These are phyloP conservation scores for Numenius phaeopus DNA, from an alignment of 2,797 vertebrate genomes.

Conservation along the genomic window DNA sequence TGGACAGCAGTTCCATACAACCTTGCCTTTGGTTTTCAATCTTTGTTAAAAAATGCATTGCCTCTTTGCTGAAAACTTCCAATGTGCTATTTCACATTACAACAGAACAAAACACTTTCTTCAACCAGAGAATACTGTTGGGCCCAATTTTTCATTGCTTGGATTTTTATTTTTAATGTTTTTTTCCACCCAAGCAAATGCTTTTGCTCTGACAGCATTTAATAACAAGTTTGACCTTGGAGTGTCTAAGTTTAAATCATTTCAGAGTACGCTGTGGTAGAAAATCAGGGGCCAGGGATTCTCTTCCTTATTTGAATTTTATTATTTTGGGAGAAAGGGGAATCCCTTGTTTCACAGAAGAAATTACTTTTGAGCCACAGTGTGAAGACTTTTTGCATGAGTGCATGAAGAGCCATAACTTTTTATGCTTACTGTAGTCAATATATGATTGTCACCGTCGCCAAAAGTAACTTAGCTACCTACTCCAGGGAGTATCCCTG, in stretches of 20 bases:
- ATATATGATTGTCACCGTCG: not conserved
- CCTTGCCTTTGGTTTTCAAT: not conserved
- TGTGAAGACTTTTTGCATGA: conserved; percentile 17
- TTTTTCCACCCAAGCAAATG: not conserved
- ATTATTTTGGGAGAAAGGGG: conserved; percentile 63
- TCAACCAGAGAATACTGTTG: not conserved
- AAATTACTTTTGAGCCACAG: conserved; percentile 63
- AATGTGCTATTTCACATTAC: not conserved
- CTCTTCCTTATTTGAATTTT: conserved; percentile 58
- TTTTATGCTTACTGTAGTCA: not conserved
- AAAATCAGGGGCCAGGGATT: conserved; percentile 50
- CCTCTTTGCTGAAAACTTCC: not conserved
- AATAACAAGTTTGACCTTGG: conserved; percentile 62
- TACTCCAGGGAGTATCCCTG: not conserved
- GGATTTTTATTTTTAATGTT: conserved; percentile 3
- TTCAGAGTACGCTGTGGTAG: not conserved
- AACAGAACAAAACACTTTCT: not conserved
- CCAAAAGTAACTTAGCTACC: not conserved
- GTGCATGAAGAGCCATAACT: not conserved
- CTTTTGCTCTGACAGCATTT: conserved; percentile 50
- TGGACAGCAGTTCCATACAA: not conserved
- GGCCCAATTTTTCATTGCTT: not conserved
- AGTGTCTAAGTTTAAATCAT: conserved; percentile 34
- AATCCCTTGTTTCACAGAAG: conserved; percentile 50
- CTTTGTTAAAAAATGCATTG: not conserved